phyloP scores from a whole-genome alignment of 2,797 vertebrate species.

The Dromococcyx pavoninus region DNA sequence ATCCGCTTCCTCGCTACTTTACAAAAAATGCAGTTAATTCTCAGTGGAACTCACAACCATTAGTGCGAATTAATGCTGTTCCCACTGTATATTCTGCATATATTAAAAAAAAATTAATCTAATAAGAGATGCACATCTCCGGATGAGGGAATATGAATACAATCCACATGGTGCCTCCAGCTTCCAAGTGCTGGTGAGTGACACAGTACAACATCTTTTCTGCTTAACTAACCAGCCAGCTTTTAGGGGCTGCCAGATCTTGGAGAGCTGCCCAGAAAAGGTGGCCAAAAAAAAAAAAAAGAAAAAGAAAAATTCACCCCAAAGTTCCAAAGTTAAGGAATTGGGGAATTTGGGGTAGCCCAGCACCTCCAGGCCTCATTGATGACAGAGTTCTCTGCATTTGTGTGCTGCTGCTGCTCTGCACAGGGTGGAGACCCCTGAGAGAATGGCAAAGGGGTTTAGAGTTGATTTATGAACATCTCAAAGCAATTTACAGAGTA shows the following conservation, averaged over 20 bases:
- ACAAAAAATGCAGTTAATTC: constrained; percentile 63
- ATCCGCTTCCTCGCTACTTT: constrained; percentile 69
- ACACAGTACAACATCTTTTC: background rate
- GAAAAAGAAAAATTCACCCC: fast-evolving
- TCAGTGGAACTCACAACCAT: constrained; percentile 60
- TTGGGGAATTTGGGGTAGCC: fast-evolving
- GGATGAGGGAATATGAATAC: constrained; percentile 38
- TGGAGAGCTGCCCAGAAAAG: background rate
- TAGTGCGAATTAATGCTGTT: constrained; percentile 65
- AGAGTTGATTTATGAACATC: background rate
- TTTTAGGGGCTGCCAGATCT: background rate
- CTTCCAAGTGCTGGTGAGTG: background rate
- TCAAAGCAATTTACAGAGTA: background rate
- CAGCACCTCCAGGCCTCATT: fast-evolving
- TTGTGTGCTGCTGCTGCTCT: background rate
- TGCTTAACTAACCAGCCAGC: constrained; percentile 24
- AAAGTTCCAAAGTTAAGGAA: fast-evolving
- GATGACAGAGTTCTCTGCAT: fast-evolving
- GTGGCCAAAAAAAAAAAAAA: background rate
- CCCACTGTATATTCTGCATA: constrained; percentile 63
- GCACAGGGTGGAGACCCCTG: fast-evolving
- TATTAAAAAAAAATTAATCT: constrained; percentile 66
- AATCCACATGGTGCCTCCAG: constrained; percentile 9
- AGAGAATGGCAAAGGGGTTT: background rate
- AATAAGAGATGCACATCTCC: constrained; percentile 46